Evolutionary conservation across 1,140 invertebrate species (phyloP), one percentile per base, ranked within the genome.

Genomic region (Temnothorax curvispinosus): DNA sequence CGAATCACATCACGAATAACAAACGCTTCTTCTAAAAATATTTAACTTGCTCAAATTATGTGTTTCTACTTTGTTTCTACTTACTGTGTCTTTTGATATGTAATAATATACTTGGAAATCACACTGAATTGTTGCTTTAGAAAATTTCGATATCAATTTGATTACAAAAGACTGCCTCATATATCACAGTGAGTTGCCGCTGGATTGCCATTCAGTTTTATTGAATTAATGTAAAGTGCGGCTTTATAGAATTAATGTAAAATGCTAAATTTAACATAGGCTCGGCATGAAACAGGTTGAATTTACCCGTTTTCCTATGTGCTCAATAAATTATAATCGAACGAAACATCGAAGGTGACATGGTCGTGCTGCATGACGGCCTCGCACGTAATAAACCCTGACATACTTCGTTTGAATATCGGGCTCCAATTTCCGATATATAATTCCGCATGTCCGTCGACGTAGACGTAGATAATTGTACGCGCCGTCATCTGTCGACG

Each of bases 331-430:
- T 67, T 80, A 50, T 67, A 80, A 67, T 80, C 76, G 76, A 50
- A 21, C 76, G 76, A 50, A 9, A 60, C 44, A 67, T 80, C 76
- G 76, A 80, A 47, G 62, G 60, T 80, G 76, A 80, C 60, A 80
- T 52, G 76, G 60, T 50, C 76, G 60, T 35, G 32, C 76, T 15
- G 44, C n/a, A 67, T 50, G 60, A 80, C 60, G 76, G 44, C 60
- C 60, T 80, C 60, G 76, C 76, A 67, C 62, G 76, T 80, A 58
- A 80, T 80, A 80, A 80, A 80, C 76, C 76, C 76, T 80, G 76
- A 80, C 76, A 80, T 67, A 80, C 76, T 80, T 80, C 18, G 76
- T 80, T 80, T 80, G 60, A 80, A 80, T 80, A 80, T 80, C 76
- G 44, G 62, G 44, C 76, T 80, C 60, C 76, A 80, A 80, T 80